Base-by-base conservation (phyloP, 2,888 invertebrate species). In the Bhutanitis thaidina region DNA sequence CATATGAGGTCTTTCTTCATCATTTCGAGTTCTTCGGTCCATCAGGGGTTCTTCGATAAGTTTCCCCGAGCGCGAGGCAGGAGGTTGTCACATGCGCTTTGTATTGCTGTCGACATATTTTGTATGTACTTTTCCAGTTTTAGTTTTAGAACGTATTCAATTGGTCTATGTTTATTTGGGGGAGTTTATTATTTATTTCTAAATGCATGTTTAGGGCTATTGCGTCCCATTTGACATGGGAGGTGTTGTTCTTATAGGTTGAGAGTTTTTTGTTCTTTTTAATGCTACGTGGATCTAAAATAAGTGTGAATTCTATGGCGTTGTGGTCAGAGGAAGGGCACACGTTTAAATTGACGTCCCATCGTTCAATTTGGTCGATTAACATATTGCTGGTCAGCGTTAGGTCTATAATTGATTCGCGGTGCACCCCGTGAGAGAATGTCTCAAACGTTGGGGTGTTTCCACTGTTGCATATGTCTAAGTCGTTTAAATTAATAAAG, bases 11-110 rank as follows among this genome's bases (percentile, higher is more conserved):
- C 7, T 8, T 29, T 32, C 41, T 58, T 58, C 1, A 46, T 27
- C 0, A 8, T 7, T n/a, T 51, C 49, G 0, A 54, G 32, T 8
- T 54, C 38, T 0, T 52, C 50, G 7, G 10, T 55, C 55, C 57
- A 58, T 55, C 57, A 54, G 0, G 51, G 53, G 1, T 13, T 29
- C 1, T n/a, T 27, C 3, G 12, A 12, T 25, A 1, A 1, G 5
- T 10, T 14, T 1, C 37, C 8, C 5, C 3, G 7, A 7, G 15
- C 10, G 1, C 16, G 14, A 15, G 37, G 37, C 4, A 37, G 4
- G 7, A 10, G n/a, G n/a, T 9, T 15, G 7, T 37, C 16, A 10
- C 37, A 37, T 8, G 12, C 40, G n/a, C 4, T 25, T 25, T 40
- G 37, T 15, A 37, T 37, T 7, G 37, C 37, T 9, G 2, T 3